Base-by-base conservation (phyloP, 2,888 invertebrate species). In the Leptopilina myrica region DNA sequence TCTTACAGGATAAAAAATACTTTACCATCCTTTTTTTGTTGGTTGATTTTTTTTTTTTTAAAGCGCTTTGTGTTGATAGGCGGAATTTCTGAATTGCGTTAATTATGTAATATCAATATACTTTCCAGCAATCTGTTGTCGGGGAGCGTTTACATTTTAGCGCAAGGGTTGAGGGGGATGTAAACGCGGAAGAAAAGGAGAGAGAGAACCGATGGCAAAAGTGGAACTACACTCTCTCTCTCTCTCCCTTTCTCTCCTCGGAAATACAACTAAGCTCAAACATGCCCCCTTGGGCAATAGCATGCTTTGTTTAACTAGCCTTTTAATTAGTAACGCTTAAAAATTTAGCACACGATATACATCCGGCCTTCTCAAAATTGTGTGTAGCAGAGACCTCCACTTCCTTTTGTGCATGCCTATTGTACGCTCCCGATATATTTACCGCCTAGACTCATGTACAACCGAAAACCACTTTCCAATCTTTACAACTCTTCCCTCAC, bases 241-340 rank as follows among this genome's bases (percentile, higher is more conserved):
- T 33, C 33, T 33, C 80, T 79, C 77, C 3, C 33, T 33, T 79
- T 79, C 77, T 76, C 79, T 82, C 80, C 82, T 79, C 78, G 79
- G 53, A 83, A 82, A 82, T 82, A 76, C 80, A 85, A 86, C 84
- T 86, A 85, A 86, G 87, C 85, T 85, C 82, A 69, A 78, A 14
- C 78, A 81, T 75, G 84, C 66, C 77, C 90, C 89, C 86, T 85
- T 85, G 88, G 91, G 91, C 89, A 85, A 88, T 87, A 84, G 83
- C 84, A 76, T 83, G 87, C 87, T 91, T 91, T 92, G 92, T 92
- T 92, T 92, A 92, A 92, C 92, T 89, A 92, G 92, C 91, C 91
- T 91, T 92, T 92, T 92, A 92, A 92, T 92, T 92, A 92, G 92
- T 90, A 91, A 90, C 90, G 90, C 87, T 92, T 90, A 91, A 92